These are phyloP conservation scores for Troglohyphantes excavatus DNA, from an alignment of 2,888 invertebrate genomes.

Conservation along the genomic window DNA sequence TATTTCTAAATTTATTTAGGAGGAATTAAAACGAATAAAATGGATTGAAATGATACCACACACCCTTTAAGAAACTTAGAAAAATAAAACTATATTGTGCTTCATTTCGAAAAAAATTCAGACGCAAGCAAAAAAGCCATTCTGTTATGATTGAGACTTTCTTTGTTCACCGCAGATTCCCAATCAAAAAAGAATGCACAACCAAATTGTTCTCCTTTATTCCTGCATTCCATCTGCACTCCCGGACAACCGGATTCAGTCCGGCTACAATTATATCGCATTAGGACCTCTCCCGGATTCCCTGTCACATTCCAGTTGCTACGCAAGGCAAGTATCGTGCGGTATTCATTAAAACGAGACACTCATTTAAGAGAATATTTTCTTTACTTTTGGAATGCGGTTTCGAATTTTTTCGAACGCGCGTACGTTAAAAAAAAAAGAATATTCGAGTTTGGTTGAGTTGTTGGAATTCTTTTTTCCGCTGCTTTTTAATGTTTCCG, in stretches of 20 bases:
- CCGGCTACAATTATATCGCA: slow-evolving; percentile 32
- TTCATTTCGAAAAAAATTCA: too few relatives aligned
- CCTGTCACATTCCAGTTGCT: slow-evolving; percentile 54
- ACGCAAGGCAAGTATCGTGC: slow-evolving; percentile 30
- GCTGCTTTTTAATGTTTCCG: not conserved
- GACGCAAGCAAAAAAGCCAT: not conserved
- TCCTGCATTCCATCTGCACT: slow-evolving; percentile 29
- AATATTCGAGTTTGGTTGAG: slow-evolving; percentile 14
- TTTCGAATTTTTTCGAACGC: slow-evolving; percentile 20
- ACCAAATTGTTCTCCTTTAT: not conserved
- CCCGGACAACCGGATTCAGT: slow-evolving; percentile 41
- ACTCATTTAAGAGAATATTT: slow-evolving; percentile 33
- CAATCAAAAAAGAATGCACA: slow-evolving; percentile 29
- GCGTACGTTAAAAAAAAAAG: not conserved
- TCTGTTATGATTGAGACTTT: slow-evolving; percentile 28
- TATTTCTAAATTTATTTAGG: too few relatives aligned
- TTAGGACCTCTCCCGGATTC: slow-evolving; percentile 4
- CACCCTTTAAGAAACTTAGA: too few relatives aligned
- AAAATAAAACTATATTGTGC: too few relatives aligned
- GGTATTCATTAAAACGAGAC: slow-evolving; percentile 63
- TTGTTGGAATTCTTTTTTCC: slow-evolving; percentile 7
- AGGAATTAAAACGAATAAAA: too few relatives aligned
- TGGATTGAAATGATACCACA: too few relatives aligned
- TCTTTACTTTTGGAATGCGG: slow-evolving; percentile 43
- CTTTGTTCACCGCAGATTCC: not conserved